Base-by-base conservation (phyloP, 2,797 vertebrate genomes). In the Argyrosomus regius region DNA sequence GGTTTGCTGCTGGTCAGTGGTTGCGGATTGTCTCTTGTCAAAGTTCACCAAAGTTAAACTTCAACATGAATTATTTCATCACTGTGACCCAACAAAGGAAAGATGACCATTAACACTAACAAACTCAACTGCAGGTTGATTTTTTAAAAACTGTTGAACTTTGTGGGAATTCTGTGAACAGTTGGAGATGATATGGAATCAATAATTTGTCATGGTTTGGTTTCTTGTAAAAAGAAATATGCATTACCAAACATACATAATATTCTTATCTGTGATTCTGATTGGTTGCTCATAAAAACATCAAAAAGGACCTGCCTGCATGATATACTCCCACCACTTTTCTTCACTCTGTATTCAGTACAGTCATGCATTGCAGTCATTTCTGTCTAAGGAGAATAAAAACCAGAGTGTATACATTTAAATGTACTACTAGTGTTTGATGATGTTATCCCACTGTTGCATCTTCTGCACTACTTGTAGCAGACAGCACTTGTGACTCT, bases 401-500 rank as follows among this genome's bases (percentile, higher is more conserved):
- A 26, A 77, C 28, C 50, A 52, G 54, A 68, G 17, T 16, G 18
- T 64, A 8, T 59, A 49, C 22, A 84, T 87, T 78, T 64, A 80
- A 66, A 88, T 80, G 52, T 39, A 18, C 9, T 43, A 46, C 4
- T 59, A 77, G 59, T 63, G 45, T 43, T 52, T 71, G 59, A 70
- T 76, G 79, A 78, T 79, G 60, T 82, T 78, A 85, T 74, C 72
- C 70, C 16, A 22, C 67, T 45, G 24, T 58, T 83, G 71, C 80
- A 86, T 85, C 79, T 70, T 56, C 39, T 75, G 57, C 67, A 59
- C 64, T 73, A 50, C 83, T 86, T 67, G 59, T 46, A 61, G 75
- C 81, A 87, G 82, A 85, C 86, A 81, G 65, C 78, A 80, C 84
- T 87, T 81, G 72, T 57, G 61, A 84, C 79, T 88, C 87, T 92